Evolutionary conservation across 2,113 vertebrate genomes (phyloP).

Genomic region (Sprattus sprattus): DNA sequence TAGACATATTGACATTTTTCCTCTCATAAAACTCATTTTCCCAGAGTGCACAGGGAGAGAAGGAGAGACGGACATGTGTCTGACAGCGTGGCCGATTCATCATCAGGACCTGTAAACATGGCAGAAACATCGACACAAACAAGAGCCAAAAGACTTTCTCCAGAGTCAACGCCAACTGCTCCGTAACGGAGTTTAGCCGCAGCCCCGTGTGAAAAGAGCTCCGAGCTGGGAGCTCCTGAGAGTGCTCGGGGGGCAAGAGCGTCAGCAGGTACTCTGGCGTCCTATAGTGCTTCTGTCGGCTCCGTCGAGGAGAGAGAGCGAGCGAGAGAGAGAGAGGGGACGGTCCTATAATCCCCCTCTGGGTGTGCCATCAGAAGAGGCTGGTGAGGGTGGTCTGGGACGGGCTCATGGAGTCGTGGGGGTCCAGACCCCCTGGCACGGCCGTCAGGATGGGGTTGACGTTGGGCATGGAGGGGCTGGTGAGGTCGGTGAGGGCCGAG

Average conservation of each 20-base stretch:
- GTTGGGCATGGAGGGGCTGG: slow-evolving; percentile 95
- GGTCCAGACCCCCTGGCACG: slow-evolving; percentile 87
- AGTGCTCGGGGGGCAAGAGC: not conserved
- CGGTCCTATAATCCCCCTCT: not conserved
- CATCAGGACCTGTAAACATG: slow-evolving; percentile 5
- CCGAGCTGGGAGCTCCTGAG: not conserved
- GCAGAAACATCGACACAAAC: slow-evolving; percentile 15
- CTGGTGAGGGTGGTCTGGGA: slow-evolving; percentile 97
- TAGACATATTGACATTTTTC: not conserved
- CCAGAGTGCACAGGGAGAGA: not conserved
- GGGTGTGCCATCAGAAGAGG: slow-evolving; percentile 90
- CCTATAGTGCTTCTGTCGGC: not conserved
- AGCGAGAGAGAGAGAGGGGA: not conserved
- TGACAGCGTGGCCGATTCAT: slow-evolving; percentile 4
- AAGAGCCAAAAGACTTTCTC: slow-evolving; percentile 10
- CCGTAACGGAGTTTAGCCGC: not conserved
- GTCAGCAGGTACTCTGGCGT: not conserved
- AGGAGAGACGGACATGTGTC: not conserved
- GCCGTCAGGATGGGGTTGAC: slow-evolving; percentile 94
- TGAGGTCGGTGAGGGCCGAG: slow-evolving; percentile 97
- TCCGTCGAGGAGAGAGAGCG: not conserved
- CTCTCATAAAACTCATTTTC: not conserved
- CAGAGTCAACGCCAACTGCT: slow-evolving; percentile 15
- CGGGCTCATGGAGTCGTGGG: slow-evolving; percentile 93
- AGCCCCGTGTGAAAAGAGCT: not conserved